phyloP scores from a whole-genome alignment of 2,113 vertebrate species.

The Pteruthius melanotis region DNA sequence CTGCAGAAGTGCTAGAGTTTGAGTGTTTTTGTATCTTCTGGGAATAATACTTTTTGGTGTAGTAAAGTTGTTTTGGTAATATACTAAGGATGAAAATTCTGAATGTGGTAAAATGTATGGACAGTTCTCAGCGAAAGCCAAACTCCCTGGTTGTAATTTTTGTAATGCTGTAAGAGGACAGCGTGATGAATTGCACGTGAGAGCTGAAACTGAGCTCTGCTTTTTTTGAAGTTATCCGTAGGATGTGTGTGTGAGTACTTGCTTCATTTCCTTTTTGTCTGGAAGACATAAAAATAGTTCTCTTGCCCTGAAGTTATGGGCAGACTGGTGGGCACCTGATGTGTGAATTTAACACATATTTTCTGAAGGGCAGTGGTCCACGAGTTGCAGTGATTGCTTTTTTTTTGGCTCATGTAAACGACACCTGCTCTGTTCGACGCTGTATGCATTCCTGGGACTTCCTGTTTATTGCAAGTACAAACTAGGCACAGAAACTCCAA shows the following conservation, averaged over 20 bases:
- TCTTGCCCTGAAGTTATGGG: neutral
- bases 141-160: neutral
- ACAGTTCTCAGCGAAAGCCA: neutral
- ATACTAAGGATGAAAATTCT: neutral
- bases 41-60: neutral
- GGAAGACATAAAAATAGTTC: neutral
- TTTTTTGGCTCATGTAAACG: neutral
- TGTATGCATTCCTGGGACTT: neutral
- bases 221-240: neutral
- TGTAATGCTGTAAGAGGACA: neutral
- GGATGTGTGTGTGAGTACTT: neutral
- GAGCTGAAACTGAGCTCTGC: neutral
- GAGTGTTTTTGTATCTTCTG: neutral
- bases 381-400: accelerated
- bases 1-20: neutral
- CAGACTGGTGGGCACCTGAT: neutral
- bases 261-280: neutral
- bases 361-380: neutral
- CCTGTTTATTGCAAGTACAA: neutral
- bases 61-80: neutral
- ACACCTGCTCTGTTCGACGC: neutral
- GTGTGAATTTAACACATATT: neutral
- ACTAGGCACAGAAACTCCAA: neutral
- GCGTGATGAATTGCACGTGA: neutral
- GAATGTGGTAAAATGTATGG: neutral